Conservation (phyloP, 2,888 invertebrate genomes). For the Plagodis dolabraria region DNA sequence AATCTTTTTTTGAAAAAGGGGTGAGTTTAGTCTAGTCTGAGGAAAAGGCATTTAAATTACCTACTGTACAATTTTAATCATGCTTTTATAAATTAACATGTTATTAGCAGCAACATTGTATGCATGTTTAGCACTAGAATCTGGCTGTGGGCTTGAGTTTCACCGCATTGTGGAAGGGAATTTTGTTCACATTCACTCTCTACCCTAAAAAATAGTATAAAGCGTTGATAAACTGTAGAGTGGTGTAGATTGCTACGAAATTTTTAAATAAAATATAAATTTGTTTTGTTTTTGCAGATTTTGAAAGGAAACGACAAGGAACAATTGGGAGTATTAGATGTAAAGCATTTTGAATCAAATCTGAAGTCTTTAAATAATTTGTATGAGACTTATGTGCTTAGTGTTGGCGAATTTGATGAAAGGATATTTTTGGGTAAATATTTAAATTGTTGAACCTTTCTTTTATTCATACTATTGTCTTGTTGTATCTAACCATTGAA, state of each 20-base stretch:
- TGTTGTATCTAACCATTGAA: background rate
- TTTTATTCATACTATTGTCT: background rate
- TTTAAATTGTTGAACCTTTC: constrained; percentile 5
- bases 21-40: constrained; percentile 59
- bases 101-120: no score
- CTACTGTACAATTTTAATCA: no score
- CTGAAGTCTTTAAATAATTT: constrained; percentile 92
- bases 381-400: constrained; percentile 96
- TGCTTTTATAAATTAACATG: no score
- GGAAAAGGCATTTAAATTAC: no score
- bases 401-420: constrained; percentile 98
- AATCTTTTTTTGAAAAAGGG: constrained; percentile 89
- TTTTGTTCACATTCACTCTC: no score
- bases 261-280: background rate
- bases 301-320: constrained; percentile 88
- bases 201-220: no score
- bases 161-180: no score
- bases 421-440: constrained; percentile 94
- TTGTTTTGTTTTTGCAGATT: constrained; percentile 77
- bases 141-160: no score
- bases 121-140: no score
- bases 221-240: background rate
- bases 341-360: constrained; percentile 93
- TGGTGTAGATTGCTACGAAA: background rate
- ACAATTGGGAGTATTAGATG: constrained; percentile 90